Evolutionary conservation across 2,113 vertebrate species (phyloP).

Genomic region (Silurus glanis): DNA sequence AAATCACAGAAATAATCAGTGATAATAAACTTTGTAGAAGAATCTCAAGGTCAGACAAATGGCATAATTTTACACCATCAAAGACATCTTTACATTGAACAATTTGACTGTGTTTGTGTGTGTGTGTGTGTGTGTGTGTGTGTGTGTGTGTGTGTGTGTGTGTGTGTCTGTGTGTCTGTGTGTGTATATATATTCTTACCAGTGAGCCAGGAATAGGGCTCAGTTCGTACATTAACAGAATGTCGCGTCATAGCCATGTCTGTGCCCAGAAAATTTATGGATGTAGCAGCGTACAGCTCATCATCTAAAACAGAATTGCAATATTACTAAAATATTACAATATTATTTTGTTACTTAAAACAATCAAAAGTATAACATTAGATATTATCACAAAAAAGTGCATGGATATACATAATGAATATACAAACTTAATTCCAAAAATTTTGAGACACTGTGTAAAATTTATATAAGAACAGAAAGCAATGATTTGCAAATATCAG

Average conservation of each 20-base stretch:
- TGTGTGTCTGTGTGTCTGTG: too few relatives aligned
- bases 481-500: too few relatives aligned
- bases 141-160: too few relatives aligned
- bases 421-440: too few relatives aligned
- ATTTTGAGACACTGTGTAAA: too few relatives aligned
- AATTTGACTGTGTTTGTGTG: too few relatives aligned
- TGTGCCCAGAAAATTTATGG: slow-evolving; percentile 79
- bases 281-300: slow-evolving; percentile 78
- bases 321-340: not conserved
- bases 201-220: slow-evolving; percentile 74
- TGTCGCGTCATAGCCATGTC: slow-evolving; percentile 71
- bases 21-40: not conserved
- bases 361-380: not conserved
- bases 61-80: not conserved
- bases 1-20: slow-evolving; percentile 35
- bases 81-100: not conserved
- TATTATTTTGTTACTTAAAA: not conserved
- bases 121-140: too few relatives aligned
- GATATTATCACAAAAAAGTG: not conserved
- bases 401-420: not conserved
- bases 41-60: not conserved
- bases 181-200: slow-evolving; percentile 56
- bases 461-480: too few relatives aligned
- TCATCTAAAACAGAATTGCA: slow-evolving; percentile 60
- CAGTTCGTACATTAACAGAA: slow-evolving; percentile 68